Conservation (phyloP, 2,113 vertebrate genomes). For the Chlorocebus sabaeus region DNA sequence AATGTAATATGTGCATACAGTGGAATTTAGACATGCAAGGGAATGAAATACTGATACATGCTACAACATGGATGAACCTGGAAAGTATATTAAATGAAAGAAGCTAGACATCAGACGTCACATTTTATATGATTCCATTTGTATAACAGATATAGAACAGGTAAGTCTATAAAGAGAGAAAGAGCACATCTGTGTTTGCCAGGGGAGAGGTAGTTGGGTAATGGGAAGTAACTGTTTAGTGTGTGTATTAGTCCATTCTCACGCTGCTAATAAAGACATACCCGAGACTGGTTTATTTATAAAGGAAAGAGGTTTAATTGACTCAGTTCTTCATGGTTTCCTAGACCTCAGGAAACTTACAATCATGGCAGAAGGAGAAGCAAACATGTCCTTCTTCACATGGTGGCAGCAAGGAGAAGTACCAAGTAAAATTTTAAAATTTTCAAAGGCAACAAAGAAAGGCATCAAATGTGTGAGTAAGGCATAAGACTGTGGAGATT, state of each 20-base stretch:
- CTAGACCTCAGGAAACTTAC: no score
- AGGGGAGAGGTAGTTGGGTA: background rate
- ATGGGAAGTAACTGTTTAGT: background rate
- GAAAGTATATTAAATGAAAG: background rate
- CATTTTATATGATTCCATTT: background rate
- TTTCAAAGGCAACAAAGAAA: background rate
- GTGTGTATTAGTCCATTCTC: background rate
- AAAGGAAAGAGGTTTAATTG: no score
- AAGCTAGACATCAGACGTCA: background rate
- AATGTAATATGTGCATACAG: no score
- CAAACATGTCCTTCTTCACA: no score
- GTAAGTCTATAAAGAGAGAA: background rate
- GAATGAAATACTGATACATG: background rate
- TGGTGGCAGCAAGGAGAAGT: no score
- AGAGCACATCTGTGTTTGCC: background rate
- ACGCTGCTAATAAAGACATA: no score
- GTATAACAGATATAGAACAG: background rate
- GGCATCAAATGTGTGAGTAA: background rate
- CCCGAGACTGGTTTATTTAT: no score
- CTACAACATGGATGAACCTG: background rate
- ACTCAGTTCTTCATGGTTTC: no score
- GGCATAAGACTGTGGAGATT: background rate
- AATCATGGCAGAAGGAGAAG: no score
- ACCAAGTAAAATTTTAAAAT: background rate
- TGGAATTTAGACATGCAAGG: background rate